These are phyloP conservation scores for Eubasilissa splendida DNA, from an alignment of 2,888 invertebrate species.

Conservation along the genomic window DNA sequence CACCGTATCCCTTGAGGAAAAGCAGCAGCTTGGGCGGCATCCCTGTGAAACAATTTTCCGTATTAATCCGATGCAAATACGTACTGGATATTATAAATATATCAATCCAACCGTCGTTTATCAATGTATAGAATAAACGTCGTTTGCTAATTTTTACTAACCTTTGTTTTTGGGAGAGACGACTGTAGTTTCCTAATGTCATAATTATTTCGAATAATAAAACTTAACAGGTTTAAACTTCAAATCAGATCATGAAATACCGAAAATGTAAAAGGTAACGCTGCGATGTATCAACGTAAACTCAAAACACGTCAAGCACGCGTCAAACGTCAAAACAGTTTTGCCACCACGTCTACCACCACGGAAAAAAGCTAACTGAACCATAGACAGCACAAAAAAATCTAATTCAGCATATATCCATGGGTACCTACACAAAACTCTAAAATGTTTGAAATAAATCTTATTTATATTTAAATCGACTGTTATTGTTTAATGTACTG, in stretches of 20 bases:
- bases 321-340: not conserved
- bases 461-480: no score
- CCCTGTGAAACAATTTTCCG: slow-evolving; percentile 63
- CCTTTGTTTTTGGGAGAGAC: slow-evolving; percentile 48
- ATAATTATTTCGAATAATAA: not conserved
- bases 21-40: slow-evolving; percentile 75
- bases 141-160: slow-evolving; percentile 13
- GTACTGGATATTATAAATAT: not conserved
- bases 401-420: no score
- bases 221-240: no score
- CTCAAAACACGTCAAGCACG: not conserved
- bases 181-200: slow-evolving; percentile 42
- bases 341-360: not conserved
- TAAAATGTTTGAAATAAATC: no score
- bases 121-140: not conserved
- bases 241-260: no score
- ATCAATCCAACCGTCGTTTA: not conserved
- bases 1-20: slow-evolving; percentile 87
- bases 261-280: not conserved
- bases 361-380: not conserved
- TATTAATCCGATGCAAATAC: not conserved
- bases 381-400: not conserved
- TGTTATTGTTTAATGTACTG: no score
- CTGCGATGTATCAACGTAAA: not conserved
- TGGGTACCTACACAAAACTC: no score